These are phyloP conservation scores for Tupaia chinensis DNA, from an alignment of 2,113 vertebrate species.

Conservation along the genomic window DNA sequence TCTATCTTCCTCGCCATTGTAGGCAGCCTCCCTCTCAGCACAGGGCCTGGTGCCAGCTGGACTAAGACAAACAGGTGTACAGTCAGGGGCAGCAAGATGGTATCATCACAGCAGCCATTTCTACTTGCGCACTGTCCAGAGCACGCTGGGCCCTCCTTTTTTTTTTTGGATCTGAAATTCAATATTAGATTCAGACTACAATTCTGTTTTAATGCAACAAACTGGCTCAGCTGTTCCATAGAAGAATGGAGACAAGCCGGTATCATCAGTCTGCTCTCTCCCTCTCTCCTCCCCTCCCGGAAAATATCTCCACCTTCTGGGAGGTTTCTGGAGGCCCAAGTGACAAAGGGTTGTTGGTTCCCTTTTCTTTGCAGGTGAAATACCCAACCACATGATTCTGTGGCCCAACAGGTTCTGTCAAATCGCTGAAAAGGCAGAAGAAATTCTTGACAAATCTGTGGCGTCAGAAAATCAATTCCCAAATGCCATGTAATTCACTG, in stretches of 20 bases:
- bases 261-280: background rate
- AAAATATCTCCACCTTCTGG: background rate
- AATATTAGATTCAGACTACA: background rate
- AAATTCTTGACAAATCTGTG: conserved; percentile 70
- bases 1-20: background rate
- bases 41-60: background rate
- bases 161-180: background rate
- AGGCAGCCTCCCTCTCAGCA: background rate
- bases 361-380: background rate
- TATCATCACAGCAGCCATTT: background rate
- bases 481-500: conserved; percentile 58
- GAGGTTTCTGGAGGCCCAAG: background rate
- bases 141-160: background rate
- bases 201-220: background rate
- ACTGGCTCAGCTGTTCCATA: background rate
- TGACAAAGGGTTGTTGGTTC: background rate
- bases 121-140: rapidly evolving
- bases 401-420: conserved; percentile 52
- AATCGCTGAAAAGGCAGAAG: conserved; percentile 53
- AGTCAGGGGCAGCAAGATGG: background rate
- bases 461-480: conserved; percentile 70
- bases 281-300: background rate
- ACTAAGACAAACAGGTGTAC: background rate
- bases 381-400: background rate
- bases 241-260: background rate